Percentiles rank a stretch among this genome's conserved stretches.
Evolutionary conservation across 2,888 invertebrate species (phyloP).

Genomic region (Clusia tigrina): DNA sequence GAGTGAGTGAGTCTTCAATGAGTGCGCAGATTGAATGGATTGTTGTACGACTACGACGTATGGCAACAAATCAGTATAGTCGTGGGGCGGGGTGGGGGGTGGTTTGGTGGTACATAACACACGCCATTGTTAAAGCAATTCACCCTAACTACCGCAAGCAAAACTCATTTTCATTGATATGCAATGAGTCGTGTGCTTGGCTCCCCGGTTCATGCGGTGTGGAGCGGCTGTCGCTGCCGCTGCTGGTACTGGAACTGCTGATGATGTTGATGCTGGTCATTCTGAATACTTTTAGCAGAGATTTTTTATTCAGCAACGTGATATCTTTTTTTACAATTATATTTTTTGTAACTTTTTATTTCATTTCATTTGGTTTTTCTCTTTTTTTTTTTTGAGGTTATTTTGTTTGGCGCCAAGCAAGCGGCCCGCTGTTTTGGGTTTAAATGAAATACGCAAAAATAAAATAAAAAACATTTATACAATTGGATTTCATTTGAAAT

Average conservation of each 20-base stretch:
- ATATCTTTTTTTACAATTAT: not conserved
- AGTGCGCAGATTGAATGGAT: not conserved
- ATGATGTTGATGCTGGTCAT: not conserved
- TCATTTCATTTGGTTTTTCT: not conserved
- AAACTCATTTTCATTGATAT: constrained; percentile 7
- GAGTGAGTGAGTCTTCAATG: not conserved
- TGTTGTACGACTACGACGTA: too few species aligned
- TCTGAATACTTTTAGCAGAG: not conserved
- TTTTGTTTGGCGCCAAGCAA: not conserved
- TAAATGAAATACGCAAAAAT: not conserved
- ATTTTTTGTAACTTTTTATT: not conserved
- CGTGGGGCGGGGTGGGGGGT: too few species aligned
- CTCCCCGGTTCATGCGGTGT: not conserved
- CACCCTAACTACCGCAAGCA: constrained; percentile 3
- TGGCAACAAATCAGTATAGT: constrained; percentile 4
- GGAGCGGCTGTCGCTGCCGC: too few species aligned
- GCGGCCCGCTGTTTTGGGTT: not conserved
- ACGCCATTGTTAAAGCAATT: too few species aligned
- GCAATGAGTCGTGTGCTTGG: constrained; percentile 5
- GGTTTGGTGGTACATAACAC: not conserved
- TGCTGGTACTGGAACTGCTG: too few species aligned
- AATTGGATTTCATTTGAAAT: constrained; percentile 39
- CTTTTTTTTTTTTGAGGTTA: not conserved
- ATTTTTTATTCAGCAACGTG: not conserved
- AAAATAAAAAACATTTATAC: constrained; percentile 18